Evolutionary conservation across 2,888 invertebrate species (phyloP).

Genomic region (Cyclophora punctaria): DNA sequence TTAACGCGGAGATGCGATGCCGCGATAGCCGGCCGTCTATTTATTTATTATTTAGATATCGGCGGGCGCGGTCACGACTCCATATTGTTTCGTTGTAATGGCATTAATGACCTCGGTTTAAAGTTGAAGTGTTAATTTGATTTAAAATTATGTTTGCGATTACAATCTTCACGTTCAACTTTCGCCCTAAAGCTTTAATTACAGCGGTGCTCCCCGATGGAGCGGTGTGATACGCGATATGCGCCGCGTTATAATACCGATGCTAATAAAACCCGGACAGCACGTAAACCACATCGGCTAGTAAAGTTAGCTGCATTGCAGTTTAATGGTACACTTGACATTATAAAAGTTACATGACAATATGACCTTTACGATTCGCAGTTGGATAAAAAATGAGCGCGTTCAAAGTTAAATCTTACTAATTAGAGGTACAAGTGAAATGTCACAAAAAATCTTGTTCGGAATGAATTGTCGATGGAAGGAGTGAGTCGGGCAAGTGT

Average conservation of each 20-base stretch:
- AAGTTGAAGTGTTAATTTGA: constrained; percentile 76
- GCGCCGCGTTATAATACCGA: constrained; percentile 30
- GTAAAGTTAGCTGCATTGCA: constrained; percentile 42
- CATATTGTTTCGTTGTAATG: constrained; percentile 72
- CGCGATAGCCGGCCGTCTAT: constrained; percentile 63
- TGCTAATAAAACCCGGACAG: constrained; percentile 39
- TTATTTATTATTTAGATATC: constrained; percentile 75
- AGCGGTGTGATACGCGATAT: constrained; percentile 41
- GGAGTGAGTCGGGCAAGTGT: constrained; percentile 2
- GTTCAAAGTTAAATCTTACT: too few relatives aligned
- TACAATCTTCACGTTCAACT: constrained; percentile 67
- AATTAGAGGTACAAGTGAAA: too few relatives aligned
- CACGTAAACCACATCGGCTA: constrained; percentile 27
- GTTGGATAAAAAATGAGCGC: too few relatives aligned
- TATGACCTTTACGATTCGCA: too few relatives aligned
- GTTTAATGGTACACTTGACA: constrained; percentile 42
- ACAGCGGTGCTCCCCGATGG: constrained; percentile 54
- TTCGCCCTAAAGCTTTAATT: constrained; percentile 68
- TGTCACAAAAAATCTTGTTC: too few relatives aligned
- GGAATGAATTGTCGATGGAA: constrained; percentile 4
- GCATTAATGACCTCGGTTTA: constrained; percentile 72
- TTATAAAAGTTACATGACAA: constrained; percentile 41
- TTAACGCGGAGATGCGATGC: constrained; percentile 67
- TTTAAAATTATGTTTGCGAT: constrained; percentile 72
- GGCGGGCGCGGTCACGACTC: constrained; percentile 67